Conservation (phyloP, 2,797 vertebrate species). For the Merluccius polli region DNA sequence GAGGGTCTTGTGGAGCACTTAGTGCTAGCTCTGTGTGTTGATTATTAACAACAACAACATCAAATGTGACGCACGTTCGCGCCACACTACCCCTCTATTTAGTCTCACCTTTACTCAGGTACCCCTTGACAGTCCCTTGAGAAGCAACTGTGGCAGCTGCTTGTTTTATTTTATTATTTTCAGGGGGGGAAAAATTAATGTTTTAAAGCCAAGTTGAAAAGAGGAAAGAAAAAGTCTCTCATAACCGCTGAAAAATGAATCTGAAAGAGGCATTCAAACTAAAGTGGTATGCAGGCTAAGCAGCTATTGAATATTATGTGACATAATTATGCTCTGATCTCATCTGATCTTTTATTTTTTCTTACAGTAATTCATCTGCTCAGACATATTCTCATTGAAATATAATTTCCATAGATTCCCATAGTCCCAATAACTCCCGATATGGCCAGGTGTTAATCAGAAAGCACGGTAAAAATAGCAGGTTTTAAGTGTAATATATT, state of each 20-base stretch:
- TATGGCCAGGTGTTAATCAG: constrained; percentile 1
- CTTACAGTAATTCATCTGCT: not conserved
- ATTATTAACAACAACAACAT: constrained; percentile 49
- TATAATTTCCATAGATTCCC: not conserved
- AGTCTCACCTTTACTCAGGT: not conserved
- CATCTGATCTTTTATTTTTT: not conserved
- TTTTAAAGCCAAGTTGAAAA: not conserved
- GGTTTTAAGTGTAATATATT: not conserved
- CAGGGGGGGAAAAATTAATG: not conserved
- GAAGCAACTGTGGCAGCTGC: not conserved
- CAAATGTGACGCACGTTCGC: not conserved
- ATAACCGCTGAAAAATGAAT: not conserved
- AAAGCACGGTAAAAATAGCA: not conserved
- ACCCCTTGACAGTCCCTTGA: not conserved
- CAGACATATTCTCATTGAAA: not conserved
- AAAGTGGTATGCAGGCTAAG: not conserved
- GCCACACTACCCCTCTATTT: not conserved
- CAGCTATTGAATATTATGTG: not conserved
- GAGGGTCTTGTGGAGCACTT: constrained; percentile 33
- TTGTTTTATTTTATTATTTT: not conserved
- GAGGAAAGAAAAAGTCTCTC: not conserved
- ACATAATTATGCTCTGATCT: not conserved
- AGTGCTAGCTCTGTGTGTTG: constrained; percentile 40
- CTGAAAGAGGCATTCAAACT: not conserved
- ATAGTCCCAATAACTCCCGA: not conserved